Evolutionary conservation across 1,140 invertebrate species (phyloP), one percentile per base, ranked within the genome.

Genomic region (Nixonia krombeini): DNA sequence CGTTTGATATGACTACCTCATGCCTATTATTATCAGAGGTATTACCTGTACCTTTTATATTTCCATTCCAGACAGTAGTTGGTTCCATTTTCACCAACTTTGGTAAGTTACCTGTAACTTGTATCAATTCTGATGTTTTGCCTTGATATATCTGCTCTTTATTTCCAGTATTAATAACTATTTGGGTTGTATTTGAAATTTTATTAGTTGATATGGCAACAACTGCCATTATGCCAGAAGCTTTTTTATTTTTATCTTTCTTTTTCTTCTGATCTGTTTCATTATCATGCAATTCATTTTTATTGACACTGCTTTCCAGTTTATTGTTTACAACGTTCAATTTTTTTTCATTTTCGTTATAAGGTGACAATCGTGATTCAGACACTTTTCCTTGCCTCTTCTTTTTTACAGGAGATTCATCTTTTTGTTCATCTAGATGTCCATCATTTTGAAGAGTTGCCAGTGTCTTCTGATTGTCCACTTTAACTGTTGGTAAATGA

Each of bases 171-270:
- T 84, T 84, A 15, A 85, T 85, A 29, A 86, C 76, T 56, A 85
- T 85, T 51, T 85, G 82, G 0, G 84, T 86, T 67, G 75, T 78
- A 26, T 85, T 85, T 10, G 84, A 84, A 25, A 76, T 66, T 38
- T 85, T 85, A 41, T 85, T 78, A 0, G 78, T 81, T 0, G 82
- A 84, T 63, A 85, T 83, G 1, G 81, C 78, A 21, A 85, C 80
- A 15, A 85, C 75, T 5, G 85, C 74, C 82, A 85, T 81, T 13
- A 78, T 66, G 6, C 67, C 72, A 33, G 81, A 70, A 13, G 71
- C 59, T 23, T 25, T 18, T 59, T 35, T 13, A 6, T 35, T 13
- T 35, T 35, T 7, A 13, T 13, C 29, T 66, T 38, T 18, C 23
- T 65, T 33, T 57, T 51, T 5, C 51, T 42, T 13, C 42, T 53